phyloP scores from a whole-genome alignment of 2,797 vertebrate genomes.

The Micrastur ruficollis region DNA sequence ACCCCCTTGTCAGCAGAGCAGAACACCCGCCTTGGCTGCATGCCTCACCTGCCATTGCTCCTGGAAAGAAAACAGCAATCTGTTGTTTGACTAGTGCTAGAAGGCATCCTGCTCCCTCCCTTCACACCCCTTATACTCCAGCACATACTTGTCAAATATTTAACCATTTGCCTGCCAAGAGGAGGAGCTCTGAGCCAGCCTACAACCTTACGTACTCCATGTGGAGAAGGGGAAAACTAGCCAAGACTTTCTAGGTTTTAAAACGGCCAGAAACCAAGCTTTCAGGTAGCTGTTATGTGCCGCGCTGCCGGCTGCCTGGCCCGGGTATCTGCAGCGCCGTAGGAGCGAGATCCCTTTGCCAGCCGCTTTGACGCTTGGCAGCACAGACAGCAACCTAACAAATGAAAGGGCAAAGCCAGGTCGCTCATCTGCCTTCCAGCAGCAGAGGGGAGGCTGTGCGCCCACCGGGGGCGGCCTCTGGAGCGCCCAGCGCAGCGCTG shows the following conservation, averaged over 20 bases:
- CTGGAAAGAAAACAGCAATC: neutral
- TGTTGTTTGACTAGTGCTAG: too few species aligned
- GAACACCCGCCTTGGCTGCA: neutral
- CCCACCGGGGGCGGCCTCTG: fast-evolving
- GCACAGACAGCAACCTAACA: neutral
- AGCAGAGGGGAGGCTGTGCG: fast-evolving
- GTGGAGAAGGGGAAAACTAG: too few species aligned
- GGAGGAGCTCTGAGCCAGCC: neutral
- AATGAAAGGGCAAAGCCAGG: neutral
- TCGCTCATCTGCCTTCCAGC: neutral
- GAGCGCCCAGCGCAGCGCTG: too few species aligned
- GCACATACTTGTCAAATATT: neutral
- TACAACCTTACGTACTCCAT: fast-evolving
- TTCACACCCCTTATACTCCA: neutral
- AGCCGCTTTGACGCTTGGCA: neutral
- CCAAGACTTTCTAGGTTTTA: neutral
- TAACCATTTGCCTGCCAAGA: neutral
- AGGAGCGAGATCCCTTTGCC: neutral
- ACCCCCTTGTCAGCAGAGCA: neutral
- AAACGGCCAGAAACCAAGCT: neutral
- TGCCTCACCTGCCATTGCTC: neutral
- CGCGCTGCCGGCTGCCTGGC: neutral
- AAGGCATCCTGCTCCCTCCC: fast-evolving
- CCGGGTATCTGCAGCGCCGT: fast-evolving
- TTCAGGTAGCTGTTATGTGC: neutral